Percentiles rank a stretch among this genome's conserved stretches.
Evolutionary conservation across 2,888 invertebrate genomes (phyloP).

Genomic region (Campoplex capitator): DNA sequence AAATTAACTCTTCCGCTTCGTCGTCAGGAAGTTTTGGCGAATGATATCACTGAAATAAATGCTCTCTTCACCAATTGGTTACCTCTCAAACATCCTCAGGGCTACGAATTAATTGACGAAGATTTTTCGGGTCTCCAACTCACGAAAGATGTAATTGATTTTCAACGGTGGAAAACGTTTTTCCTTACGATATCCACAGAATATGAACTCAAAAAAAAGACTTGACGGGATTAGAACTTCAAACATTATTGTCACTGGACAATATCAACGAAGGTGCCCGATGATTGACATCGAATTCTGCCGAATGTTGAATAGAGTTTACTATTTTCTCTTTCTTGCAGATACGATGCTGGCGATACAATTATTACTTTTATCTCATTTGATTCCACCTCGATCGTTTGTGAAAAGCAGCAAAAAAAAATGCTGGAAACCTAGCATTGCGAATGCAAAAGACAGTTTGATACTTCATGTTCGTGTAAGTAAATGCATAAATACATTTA

Average conservation of each 20-base stretch:
- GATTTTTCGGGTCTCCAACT: too few species aligned
- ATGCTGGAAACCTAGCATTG: slow-evolving; percentile 1
- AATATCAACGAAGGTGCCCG: slow-evolving; percentile 4
- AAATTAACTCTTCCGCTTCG: slow-evolving; percentile 1
- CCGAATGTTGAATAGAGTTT: not conserved
- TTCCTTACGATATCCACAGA: not conserved
- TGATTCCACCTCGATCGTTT: too few species aligned
- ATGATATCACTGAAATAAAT: too few species aligned
- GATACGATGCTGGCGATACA: too few species aligned
- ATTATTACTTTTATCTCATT: too few species aligned
- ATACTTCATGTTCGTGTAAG: too few species aligned
- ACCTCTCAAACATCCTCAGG: too few species aligned
- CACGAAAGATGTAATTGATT: not conserved
- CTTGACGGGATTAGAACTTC: slow-evolving; percentile 7
- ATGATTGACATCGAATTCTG: not conserved
- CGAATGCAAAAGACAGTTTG: not conserved
- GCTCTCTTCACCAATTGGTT: too few species aligned
- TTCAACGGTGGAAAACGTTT: slow-evolving; percentile 5
- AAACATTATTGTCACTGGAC: not conserved
- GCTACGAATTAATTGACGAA: too few species aligned
- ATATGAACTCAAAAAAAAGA: slow-evolving; percentile 5
- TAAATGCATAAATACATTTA: not conserved
- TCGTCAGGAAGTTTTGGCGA: not conserved
- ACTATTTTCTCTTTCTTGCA: not conserved
- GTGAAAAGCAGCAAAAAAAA: too few species aligned